phyloP scores from a whole-genome alignment of 2,888 invertebrate genomes.

The Andrena marginata region DNA sequence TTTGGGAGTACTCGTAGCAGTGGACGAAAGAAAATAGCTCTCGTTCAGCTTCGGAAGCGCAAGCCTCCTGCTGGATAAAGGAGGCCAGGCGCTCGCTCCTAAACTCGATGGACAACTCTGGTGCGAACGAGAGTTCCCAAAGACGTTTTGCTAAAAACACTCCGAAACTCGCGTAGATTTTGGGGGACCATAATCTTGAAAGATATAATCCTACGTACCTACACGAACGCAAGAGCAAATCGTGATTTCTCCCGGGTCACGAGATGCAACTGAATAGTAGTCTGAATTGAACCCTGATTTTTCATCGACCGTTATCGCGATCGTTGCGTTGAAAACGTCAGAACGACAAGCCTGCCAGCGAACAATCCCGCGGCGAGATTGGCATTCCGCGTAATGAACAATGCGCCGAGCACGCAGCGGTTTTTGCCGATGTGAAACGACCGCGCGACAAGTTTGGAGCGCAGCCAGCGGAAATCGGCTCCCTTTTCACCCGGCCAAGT shows the following conservation, averaged over 20 bases:
- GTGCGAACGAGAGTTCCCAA: conserved; percentile 19
- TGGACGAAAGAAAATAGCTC: neutral
- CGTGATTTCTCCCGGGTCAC: too few relatives aligned
- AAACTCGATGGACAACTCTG: conserved; percentile 38
- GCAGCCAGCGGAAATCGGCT: conserved; percentile 35
- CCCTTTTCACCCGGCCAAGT: neutral
- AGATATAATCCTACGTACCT: neutral
- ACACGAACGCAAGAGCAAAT: too few relatives aligned
- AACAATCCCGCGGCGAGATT: neutral
- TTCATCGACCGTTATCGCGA: neutral
- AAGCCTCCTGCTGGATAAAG: conserved; percentile 24
- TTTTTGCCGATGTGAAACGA: conserved; percentile 9
- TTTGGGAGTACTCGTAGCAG: neutral
- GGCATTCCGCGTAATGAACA: neutral
- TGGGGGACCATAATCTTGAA: neutral
- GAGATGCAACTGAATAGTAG: too few relatives aligned
- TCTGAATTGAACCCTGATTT: neutral
- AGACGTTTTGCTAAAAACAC: conserved; percentile 23
- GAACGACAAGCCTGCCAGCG: neutral
- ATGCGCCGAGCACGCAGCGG: neutral
- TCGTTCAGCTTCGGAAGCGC: conserved; percentile 26
- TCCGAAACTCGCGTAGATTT: conserved; percentile 30
- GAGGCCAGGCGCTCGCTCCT: conserved; percentile 24
- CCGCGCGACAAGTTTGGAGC: conserved; percentile 30
- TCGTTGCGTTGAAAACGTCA: neutral